These are phyloP conservation scores for Latrodectus hesperus DNA, from an alignment of 2,888 invertebrate species.

Conservation along the genomic window DNA sequence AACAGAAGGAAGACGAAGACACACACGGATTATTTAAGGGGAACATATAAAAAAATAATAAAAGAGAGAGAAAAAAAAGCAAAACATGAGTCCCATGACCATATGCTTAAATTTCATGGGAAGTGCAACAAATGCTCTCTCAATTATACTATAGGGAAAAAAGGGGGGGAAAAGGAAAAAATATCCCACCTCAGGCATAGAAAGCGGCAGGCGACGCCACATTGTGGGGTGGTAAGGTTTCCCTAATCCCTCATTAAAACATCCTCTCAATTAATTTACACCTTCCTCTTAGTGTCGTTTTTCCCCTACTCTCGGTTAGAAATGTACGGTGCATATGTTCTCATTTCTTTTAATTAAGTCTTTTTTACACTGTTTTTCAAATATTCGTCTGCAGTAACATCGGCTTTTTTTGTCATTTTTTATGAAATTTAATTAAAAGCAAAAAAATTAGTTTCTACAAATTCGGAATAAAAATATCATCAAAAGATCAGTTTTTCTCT, in stretches of 20 bases:
- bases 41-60: neutral
- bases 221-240: neutral
- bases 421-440: too few species aligned
- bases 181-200: slow-evolving; percentile 11
- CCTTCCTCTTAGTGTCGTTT: slow-evolving; percentile 13
- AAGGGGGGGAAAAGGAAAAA: neutral
- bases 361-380: too few species aligned
- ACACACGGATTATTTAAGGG: too few species aligned
- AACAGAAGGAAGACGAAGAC: too few species aligned
- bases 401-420: too few species aligned
- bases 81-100: neutral
- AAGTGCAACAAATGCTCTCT: slow-evolving; percentile 50
- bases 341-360: neutral
- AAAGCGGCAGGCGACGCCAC: slow-evolving; percentile 7
- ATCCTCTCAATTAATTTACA: slow-evolving; percentile 65
- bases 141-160: neutral
- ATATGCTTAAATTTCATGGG: slow-evolving; percentile 51
- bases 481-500: too few species aligned
- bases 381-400: too few species aligned
- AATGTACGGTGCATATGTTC: neutral
- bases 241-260: slow-evolving; percentile 55
- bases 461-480: too few species aligned
- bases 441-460: too few species aligned
- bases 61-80: neutral
- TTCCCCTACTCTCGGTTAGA: neutral